Evolutionary conservation across 2,113 vertebrate species (phyloP), one percentile per base, ranked within the genome.

Genomic region (Microcebus griseorufus): DNA sequence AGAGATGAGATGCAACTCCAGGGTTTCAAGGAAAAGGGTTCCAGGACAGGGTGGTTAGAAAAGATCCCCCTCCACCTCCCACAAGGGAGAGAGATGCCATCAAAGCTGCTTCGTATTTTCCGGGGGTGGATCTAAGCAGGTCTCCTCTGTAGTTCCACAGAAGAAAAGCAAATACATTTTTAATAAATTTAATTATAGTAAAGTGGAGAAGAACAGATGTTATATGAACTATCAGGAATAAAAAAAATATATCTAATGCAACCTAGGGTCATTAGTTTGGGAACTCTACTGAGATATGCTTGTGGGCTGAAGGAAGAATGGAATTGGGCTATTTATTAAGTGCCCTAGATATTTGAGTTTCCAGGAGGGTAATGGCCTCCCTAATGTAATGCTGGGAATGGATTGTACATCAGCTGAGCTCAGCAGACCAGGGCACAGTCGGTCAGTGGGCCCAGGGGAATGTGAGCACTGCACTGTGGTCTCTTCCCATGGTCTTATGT

Each of bases 391-490:
- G 39, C 88, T 92, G 18, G 27, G 17, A 88, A 32, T 32, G 27
- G 91, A 16, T 10, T 20, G 1, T 1, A 9, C 37, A 32, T 22
- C 16, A n/a, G 58, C 20, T 23, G 48, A 55, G 48, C 42, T 34
- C 64, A 37, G 67, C 8, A 78, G 55, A 48, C 27, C 3, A 7
- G 18, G 18, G 20, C 27, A 17, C 4, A 4, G 42, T 9, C 32
- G 17, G 53, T 55, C 53, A 22, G 2, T 20, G 42, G 53, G 37
- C 10, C 48, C 2, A 2, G 0, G 58, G 0, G 0, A 9, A 10
- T 39, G 3, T 9, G 2, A 14, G 9, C 4, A 0, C 0, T 18
- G 29, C 6, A 3, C 42, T 8, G 2, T 3, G 34, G 11, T 45
- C 1, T 78, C 14, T 48, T 73, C 29, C 34, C 18, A 1, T 51